These are phyloP conservation scores for Melanerpes formicivorus DNA, from an alignment of 2,113 vertebrate genomes.

Conservation along the genomic window DNA sequence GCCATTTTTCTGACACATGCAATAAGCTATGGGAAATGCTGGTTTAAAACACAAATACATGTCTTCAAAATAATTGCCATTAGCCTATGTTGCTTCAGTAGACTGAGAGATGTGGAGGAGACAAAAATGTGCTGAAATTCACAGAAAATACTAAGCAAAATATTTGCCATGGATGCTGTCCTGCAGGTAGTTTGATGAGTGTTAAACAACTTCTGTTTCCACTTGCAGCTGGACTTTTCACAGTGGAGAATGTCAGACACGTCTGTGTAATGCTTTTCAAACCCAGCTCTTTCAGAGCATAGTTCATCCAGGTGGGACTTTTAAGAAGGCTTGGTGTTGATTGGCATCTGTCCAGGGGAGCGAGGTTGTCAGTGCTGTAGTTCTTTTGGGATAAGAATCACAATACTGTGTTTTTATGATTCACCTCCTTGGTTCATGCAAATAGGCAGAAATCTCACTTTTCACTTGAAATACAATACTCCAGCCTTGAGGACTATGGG, in stretches of 20 bases:
- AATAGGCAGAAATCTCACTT: background rate
- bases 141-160: background rate
- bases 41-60: background rate
- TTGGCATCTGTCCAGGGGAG: background rate
- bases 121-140: background rate
- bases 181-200: background rate
- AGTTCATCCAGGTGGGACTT: background rate
- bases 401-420: background rate
- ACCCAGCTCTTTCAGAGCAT: background rate
- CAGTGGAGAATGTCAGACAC: background rate
- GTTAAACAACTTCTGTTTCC: background rate
- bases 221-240: background rate
- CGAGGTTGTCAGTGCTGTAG: background rate
- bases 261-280: background rate
- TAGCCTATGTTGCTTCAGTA: background rate
- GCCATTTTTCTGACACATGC: background rate
- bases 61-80: conserved; percentile 20
- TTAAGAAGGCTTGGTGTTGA: background rate
- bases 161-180: background rate
- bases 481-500: background rate
- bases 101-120: background rate
- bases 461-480: background rate
- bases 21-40: background rate
- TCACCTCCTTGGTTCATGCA: background rate
- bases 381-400: background rate